Evolutionary conservation across 2,113 vertebrate species (phyloP).

Genomic region (Rhinichthys klamathensis): DNA sequence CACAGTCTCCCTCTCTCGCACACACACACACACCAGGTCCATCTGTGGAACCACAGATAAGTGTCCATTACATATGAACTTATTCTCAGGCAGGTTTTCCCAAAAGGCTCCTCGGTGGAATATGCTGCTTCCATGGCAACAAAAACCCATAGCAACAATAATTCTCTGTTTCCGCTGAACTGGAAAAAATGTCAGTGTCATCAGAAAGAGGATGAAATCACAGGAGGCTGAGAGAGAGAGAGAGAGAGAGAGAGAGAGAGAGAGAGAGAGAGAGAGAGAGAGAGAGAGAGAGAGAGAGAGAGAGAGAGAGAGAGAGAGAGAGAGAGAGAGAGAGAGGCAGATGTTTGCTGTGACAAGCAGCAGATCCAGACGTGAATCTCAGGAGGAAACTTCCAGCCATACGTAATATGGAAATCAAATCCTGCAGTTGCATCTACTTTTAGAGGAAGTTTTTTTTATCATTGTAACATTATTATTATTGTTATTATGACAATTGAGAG

Average conservation of each 20-base stretch:
- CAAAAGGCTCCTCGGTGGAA: background rate
- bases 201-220: constrained; percentile 22
- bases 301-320: no score
- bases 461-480: no score
- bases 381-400: background rate
- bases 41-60: constrained; percentile 11
- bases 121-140: constrained; percentile 43
- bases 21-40: background rate
- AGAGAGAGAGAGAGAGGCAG: background rate
- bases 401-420: background rate
- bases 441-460: background rate
- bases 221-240: no score
- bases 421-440: background rate
- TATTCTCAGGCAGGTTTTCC: constrained; percentile 29
- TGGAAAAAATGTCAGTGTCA: constrained; percentile 36
- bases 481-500: background rate
- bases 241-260: no score
- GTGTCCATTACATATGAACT: constrained; percentile 26
- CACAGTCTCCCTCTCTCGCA: background rate
- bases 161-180: background rate
- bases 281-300: no score
- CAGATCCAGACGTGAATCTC: background rate
- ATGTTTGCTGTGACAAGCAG: background rate
- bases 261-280: no score
- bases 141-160: constrained; percentile 42